Evolutionary conservation across 2,888 invertebrate genomes (phyloP), one percentile per base, ranked within the genome.

Genomic region (Andrena flavipes): DNA sequence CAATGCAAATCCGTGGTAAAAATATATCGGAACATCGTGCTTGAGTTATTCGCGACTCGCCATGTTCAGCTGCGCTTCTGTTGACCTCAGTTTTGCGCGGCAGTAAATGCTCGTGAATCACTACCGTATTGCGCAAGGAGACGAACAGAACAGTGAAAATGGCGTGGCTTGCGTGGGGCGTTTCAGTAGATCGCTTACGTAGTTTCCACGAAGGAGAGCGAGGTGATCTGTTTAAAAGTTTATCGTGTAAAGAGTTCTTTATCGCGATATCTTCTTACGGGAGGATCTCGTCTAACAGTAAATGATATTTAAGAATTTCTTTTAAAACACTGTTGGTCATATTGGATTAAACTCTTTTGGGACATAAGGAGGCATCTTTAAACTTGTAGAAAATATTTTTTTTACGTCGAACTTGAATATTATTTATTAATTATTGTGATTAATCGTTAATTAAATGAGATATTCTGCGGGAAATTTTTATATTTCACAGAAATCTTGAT

Each of bases 41-140:
- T 78, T 56, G 72, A 73, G 72, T 73, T 64, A 73, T 74, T 79
- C 65, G 30, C 74, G 49, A 29, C 54, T 20, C 26, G 42, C 30
- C 72, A 51, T 63, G 62, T 75, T 71, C 71, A 42, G 59, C 23
- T 33, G 16, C 67, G 70, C 71, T 82, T 56, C 29, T 26, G 76
- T 23, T 60, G 54, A 42, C 26, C 59, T 69, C 56, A 51, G 81
- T 74, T 77, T 68, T 64, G 74, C 80, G 79, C 62, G 77, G 71
- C 51, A 70, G 80, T 74, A 84, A 82, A 81, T 69, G 80, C 72
- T 68, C 80, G 77, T 88, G 88, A 89, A 88, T 89, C 89, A 88
- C 75, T 68, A 62, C 35, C 70, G 70, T 70, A 64, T 88, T 81
- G 76, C 78, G 82, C 86, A 84, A 84, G 63, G 42, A 71, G 59